Conservation (phyloP, 2,888 invertebrate genomes). For the Polyploca ridens region DNA sequence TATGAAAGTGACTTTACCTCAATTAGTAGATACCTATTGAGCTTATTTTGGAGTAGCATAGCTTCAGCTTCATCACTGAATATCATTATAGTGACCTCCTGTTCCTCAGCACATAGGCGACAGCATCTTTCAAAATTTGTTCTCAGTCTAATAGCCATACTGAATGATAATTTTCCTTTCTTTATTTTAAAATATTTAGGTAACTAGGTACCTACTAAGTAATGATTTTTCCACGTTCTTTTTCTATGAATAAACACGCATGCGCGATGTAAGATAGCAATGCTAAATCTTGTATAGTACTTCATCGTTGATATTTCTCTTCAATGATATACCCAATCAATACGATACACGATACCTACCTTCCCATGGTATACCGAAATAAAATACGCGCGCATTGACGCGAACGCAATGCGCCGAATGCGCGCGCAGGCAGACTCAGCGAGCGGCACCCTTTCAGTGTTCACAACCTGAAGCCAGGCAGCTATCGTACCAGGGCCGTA, state of each 20-base stretch:
- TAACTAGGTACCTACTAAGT: conserved; percentile 39
- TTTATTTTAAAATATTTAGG: conserved; percentile 18
- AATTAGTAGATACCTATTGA: conserved; percentile 88
- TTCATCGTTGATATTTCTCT: conserved; percentile 41
- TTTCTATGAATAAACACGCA: conserved; percentile 53
- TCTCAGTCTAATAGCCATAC: conserved; percentile 48
- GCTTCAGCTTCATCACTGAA: conserved; percentile 87
- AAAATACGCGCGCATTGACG: too few species aligned
- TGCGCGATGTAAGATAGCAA: conserved; percentile 62
- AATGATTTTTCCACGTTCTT: conserved; percentile 63
- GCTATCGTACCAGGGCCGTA: too few species aligned
- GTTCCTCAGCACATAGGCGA: conserved; percentile 87
- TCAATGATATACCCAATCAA: too few species aligned
- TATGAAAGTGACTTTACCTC: conserved; percentile 71
- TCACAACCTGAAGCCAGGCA: too few species aligned
- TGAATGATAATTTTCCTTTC: conserved; percentile 13
- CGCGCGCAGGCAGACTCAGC: too few species aligned
- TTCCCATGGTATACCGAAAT: too few species aligned
- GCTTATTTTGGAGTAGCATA: conserved; percentile 86
- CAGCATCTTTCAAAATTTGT: conserved; percentile 80
- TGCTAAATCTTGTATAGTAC: conserved; percentile 56
- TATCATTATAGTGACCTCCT: conserved; percentile 85
- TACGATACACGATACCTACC: neutral
- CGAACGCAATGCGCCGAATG: too few species aligned
- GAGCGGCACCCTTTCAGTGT: too few species aligned